phyloP scores from a whole-genome alignment of 2,888 invertebrate species.

The Halictus ligatus region DNA sequence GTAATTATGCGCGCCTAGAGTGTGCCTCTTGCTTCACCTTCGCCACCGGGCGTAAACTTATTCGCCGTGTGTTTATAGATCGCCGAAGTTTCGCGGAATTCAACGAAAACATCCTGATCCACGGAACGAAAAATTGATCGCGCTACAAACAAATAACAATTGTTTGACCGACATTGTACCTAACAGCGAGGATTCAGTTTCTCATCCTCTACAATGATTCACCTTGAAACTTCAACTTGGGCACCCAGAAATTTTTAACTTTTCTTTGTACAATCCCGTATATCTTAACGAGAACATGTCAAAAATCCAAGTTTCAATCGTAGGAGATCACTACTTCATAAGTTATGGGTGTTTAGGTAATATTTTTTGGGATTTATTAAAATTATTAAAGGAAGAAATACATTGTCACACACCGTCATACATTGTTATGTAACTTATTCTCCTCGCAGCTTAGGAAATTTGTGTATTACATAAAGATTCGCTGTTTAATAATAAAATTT shows the following conservation, averaged over 20 bases:
- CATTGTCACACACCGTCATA: no score
- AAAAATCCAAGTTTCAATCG: no score
- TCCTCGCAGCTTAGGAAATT: background rate
- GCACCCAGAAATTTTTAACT: no score
- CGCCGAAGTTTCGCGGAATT: background rate
- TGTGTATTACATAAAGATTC: background rate
- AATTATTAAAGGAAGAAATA: background rate
- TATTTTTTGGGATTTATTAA: background rate
- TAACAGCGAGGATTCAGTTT: no score
- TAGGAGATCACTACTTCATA: no score
- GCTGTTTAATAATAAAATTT: background rate
- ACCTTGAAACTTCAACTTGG: no score
- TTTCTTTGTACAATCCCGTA: no score
- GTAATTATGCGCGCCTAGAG: constrained; percentile 38
- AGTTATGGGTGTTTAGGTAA: background rate
- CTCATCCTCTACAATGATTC: background rate
- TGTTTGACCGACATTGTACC: no score
- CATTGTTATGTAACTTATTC: background rate
- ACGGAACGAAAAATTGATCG: background rate
- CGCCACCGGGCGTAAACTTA: constrained; percentile 13
- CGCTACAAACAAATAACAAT: background rate
- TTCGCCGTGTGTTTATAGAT: constrained; percentile 13
- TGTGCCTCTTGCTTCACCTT: background rate
- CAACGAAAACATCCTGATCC: background rate
- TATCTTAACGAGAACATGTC: no score